Base-by-base conservation (phyloP, 2,113 vertebrate species). In the Colossoma macropomum region DNA sequence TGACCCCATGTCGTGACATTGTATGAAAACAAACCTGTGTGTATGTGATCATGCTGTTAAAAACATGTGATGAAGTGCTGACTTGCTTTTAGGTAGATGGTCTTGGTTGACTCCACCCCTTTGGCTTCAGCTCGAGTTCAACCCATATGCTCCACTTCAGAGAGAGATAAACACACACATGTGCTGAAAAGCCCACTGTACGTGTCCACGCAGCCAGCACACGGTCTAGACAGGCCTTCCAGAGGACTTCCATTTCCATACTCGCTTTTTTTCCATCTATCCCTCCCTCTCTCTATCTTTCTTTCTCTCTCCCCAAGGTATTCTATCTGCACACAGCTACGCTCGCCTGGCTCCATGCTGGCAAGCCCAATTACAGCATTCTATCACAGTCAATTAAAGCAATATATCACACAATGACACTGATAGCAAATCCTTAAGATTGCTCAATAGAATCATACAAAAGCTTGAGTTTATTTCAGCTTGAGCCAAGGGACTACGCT, bases 111-210 rank as follows among this genome's bases (percentile, higher is more conserved):
- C 83, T 85, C 86, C 86, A 81, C 86, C 86, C 83, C 71, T 89
- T 89, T 89, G 84, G 86, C 87, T 85, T 75, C 79, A 83, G 84
- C 77, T 87, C 80, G 84, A 89, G 75, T 89, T 87, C 60, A 68
- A 81, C 62, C 84, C 78, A 77, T 83, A 88, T 77, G 91, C 87
- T 90, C 88, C 84, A 88, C 90, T 92, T 91, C 89, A 90, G 69
- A 90, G 69, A 90, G 83, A 79, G 82, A 92, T 92, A 93, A 93
- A 94, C 89, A 92, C 89, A 90, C 88, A 89, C 90, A 92, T 92
- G 87, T 91, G 93, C 82, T 88, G 84, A 84, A 87, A 88, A 88
- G 85, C 68, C 56, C 76, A 62, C 84, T 15, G n/a, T 80, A 89
- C 32, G 68, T 87, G 79, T 87, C 77, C 77, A 87, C 59, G 83